Evolutionary conservation across 1,140 invertebrate genomes (phyloP).

Genomic region (Drosophila ficusphila): DNA sequence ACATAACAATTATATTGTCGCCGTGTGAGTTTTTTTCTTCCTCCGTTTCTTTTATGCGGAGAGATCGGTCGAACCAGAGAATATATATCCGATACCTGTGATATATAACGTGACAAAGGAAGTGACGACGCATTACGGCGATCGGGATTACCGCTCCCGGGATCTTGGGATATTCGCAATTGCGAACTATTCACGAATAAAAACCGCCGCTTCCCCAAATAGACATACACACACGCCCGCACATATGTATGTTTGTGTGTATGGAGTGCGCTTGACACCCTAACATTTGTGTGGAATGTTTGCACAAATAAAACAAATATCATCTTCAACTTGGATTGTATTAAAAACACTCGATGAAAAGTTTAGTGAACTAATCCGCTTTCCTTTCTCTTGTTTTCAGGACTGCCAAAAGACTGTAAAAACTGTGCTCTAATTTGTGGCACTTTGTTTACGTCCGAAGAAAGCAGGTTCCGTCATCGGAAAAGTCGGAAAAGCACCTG

Average conservation of each 20-base stretch:
- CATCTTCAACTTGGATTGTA: not conserved
- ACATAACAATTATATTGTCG: slow-evolving; percentile 54
- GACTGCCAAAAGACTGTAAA: not conserved
- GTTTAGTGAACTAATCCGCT: not conserved
- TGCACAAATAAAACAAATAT: slow-evolving; percentile 12
- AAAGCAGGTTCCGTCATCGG: slow-evolving; percentile 7
- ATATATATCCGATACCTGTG: slow-evolving; percentile 4
- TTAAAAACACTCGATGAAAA: not conserved
- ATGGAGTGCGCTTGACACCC: slow-evolving; percentile 40
- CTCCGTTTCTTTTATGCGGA: slow-evolving; percentile 28
- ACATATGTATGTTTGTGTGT: slow-evolving; percentile 10
- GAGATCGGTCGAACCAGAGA: slow-evolving; percentile 26
- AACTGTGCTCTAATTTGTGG: slow-evolving; percentile 4
- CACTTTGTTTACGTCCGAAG: slow-evolving; percentile 10
- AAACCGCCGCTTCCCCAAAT: slow-evolving; percentile 38
- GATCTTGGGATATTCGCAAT: slow-evolving; percentile 10
- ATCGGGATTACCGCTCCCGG: slow-evolving; percentile 10
- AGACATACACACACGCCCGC: slow-evolving; percentile 25
- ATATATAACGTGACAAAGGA: slow-evolving; percentile 34
- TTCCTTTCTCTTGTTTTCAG: not conserved
- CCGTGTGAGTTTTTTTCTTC: slow-evolving; percentile 49
- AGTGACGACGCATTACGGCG: slow-evolving; percentile 28
- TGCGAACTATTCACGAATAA: slow-evolving; percentile 32
- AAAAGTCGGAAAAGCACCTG: slow-evolving; percentile 21
- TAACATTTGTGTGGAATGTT: slow-evolving; percentile 50